Base-by-base conservation (phyloP, 1,140 invertebrate genomes). In the Tribolium madens region DNA sequence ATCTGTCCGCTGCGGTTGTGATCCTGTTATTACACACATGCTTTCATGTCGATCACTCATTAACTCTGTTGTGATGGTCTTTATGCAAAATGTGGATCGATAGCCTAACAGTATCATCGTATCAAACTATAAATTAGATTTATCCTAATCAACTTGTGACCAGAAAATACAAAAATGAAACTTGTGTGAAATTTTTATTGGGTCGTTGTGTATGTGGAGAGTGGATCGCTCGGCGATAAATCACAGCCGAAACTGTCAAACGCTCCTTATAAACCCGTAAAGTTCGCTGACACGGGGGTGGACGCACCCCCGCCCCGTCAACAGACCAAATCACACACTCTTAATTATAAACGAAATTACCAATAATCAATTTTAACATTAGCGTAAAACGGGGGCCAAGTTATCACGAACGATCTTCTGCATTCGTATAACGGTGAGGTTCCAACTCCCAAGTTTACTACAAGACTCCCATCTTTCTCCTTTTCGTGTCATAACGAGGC, bases 371-470 rank as follows among this genome's bases (percentile, higher is more conserved):
- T 75, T 75, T 64, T 64, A 75, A 64, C 53, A 18, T 64, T 64
- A 21, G 73, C 57, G 73, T 75, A 75, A 75, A 75, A 75, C 73
- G 15, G 57, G 73, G 73, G 73, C 52, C 46, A 75, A 71, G 50
- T 77, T 79, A 79, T 79, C 73, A 57, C 50, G 75, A 64, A 71
- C 71, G 75, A 79, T 76, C 75, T 77, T 77, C 70, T 68, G 53
- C 57, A 69, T 69, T 75, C 76, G 73, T 57, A 77, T 79, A 79
- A 79, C 78, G 78, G 78, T 77, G 68, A 74, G 72, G 48, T 76
- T 71, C 68, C 68, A 26, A 72, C 60, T 76, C 73, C 78, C 76
- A 74, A 77, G 71, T 79, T 79, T 79, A 79, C 78, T 79, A 73
- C 75, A 50, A 12, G 36, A n/a, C 18, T 17, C 50, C 48, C 33